Evolutionary conservation across 1,140 invertebrate genomes (phyloP).

Genomic region (Pogonomyrmex barbatus): DNA sequence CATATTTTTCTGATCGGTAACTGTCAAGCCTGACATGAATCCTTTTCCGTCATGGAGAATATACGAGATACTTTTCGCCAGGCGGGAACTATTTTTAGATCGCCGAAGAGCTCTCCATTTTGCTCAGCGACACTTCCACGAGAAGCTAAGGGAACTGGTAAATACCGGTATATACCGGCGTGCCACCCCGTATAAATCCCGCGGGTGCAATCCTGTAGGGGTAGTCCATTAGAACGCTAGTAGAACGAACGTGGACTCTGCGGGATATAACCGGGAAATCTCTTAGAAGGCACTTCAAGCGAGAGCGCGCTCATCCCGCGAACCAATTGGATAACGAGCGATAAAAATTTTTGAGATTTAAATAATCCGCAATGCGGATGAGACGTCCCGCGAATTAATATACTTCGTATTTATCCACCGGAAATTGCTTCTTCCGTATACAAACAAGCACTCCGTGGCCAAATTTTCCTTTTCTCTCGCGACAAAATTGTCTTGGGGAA

Average conservation of each 20-base stretch:
- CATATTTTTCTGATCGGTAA: background rate
- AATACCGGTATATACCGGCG: constrained; percentile 37
- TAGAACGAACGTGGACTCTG: background rate
- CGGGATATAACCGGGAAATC: background rate
- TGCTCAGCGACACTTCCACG: constrained; percentile 26
- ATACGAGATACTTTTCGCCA: constrained; percentile 7
- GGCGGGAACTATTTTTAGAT: constrained; percentile 50
- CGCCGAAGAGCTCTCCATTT: constrained; percentile 50
- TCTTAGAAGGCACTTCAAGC: constrained; percentile 8
- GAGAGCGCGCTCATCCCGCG: background rate
- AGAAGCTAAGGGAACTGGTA: constrained; percentile 36
- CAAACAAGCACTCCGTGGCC: background rate
- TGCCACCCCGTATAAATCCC: constrained; percentile 59
- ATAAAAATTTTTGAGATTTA: constrained; percentile 34
- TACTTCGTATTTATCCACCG: background rate
- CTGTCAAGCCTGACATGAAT: background rate
- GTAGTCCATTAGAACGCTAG: constrained; percentile 27
- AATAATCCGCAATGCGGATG: constrained; percentile 1
- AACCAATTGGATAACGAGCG: constrained; percentile 15
- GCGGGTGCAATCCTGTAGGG: constrained; percentile 18
- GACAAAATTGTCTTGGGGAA: background rate
- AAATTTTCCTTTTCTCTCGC: background rate
- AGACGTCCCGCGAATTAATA: background rate
- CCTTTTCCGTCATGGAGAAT: background rate
- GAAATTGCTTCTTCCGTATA: background rate